These are phyloP conservation scores for Rhodinocichla rosea DNA, from an alignment of 2,113 vertebrate species.

Conservation along the genomic window DNA sequence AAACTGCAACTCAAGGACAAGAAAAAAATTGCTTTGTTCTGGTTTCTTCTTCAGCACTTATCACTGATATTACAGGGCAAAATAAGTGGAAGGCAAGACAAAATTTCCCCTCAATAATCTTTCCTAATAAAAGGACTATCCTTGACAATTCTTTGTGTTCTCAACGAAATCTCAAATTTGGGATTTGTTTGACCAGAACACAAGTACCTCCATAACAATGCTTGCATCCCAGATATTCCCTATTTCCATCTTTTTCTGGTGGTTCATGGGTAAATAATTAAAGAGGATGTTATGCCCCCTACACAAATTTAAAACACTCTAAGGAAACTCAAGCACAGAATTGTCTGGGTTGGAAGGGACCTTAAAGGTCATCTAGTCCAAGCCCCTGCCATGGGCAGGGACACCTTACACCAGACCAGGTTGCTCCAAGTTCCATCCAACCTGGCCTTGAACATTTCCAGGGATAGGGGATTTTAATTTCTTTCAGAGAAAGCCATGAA, in stretches of 20 bases:
- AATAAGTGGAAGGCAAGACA: not conserved
- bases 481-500: not conserved
- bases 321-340: not conserved
- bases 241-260: not conserved
- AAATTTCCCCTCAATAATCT: not conserved
- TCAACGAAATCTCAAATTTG: not conserved
- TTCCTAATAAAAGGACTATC: not conserved
- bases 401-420: not conserved
- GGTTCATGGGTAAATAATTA: not conserved
- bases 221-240: not conserved
- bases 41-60: not conserved
- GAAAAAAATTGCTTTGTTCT: not conserved
- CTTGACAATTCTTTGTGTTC: not conserved
- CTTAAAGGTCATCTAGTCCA: not conserved
- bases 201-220: fast-evolving
- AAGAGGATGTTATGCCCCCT: not conserved
- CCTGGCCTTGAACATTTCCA: not conserved
- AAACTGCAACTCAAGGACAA: not conserved
- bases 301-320: not conserved
- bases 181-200: not conserved
- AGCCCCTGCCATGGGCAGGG: not conserved
- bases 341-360: not conserved
- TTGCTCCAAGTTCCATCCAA: not conserved
- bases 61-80: not conserved
- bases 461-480: not conserved